A percentile compares a stretch with the other conserved stretches of the same genome.
These are phyloP conservation scores for Merops nubicus DNA, from an alignment of 2,113 vertebrate species.

Conservation along the genomic window DNA sequence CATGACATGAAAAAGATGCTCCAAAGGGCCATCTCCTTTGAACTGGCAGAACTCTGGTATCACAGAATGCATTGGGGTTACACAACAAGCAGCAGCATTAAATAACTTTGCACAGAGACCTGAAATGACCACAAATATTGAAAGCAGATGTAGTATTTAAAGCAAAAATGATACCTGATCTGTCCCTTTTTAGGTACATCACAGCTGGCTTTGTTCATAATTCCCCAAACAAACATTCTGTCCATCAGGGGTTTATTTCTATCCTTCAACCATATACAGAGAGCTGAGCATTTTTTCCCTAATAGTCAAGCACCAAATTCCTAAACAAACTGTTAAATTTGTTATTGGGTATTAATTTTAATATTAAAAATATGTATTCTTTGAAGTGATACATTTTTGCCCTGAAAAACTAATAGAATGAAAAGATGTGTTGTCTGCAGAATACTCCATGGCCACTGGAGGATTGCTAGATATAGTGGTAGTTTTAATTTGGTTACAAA, in stretches of 20 bases:
- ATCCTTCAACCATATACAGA: neutral
- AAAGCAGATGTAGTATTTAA: conserved; percentile 53
- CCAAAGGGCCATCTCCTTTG: conserved; percentile 64
- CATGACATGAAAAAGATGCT: conserved; percentile 47
- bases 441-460: neutral
- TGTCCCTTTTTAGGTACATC: conserved; percentile 17
- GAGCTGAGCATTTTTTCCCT: neutral
- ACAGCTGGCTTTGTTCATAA: conserved; percentile 20
- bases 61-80: conserved; percentile 38
- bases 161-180: neutral
- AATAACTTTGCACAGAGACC: conserved; percentile 40
- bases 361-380: neutral
- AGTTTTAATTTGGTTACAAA: conserved; percentile 1
- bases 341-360: too few relatives aligned
- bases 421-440: neutral
- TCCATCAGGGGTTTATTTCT: neutral
- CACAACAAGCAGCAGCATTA: conserved; percentile 51
- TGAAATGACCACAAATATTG: conserved; percentile 44
- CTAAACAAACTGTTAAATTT: neutral
- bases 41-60: conserved; percentile 45
- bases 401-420: neutral
- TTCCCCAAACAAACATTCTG: conserved; percentile 39
- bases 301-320: neutral
- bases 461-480: neutral
- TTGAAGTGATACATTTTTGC: neutral